Evolutionary conservation across 1,140 invertebrate genomes (phyloP), one percentile per base, ranked within the genome.

Genomic region (Drosophila nannoptera): DNA sequence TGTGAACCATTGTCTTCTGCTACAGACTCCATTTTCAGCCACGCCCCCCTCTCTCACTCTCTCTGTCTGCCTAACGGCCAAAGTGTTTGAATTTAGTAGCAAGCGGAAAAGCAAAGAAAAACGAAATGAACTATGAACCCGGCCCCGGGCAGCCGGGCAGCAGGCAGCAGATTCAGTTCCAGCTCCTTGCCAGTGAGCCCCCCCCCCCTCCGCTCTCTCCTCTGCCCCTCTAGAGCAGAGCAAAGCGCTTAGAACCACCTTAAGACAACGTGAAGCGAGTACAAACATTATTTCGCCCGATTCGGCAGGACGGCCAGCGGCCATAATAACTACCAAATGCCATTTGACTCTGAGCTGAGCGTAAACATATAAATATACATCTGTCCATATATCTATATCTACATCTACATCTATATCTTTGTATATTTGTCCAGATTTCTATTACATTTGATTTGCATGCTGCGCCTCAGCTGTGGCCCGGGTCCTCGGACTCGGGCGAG

Each of bases 81-180:
- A 76, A 84, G 81, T 84, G 80, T 84, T 84, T 84, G 80, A 86
- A 78, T 84, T 84, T 73, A 84, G 73, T 84, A 73, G 81, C 73
- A 80, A 84, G 76, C 80, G 80, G 80, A 84, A 86, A 83, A 78
- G 81, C 80, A 84, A 84, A 84, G 80, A 86, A 72, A 78, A 75
- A 71, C 76, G 80, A 84, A 83, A 84, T 84, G 81, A 84, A 84
- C 80, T 84, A 86, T 77, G 77, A 84, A 81, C 76, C 80, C 48
- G 56, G 32, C 61, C 6, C 40, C 12, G 46, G 46, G 48, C 55
- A 65, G 50, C 52, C 60, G 42, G 54, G 61, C 61, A 72, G 48
- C 33, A 59, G 40, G 52, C 48, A 73, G 40, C 43, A 16, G 6
- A 12, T 49, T 36, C 29, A 38, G 16, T 11, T 38, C 35, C 16